Conservation (phyloP, 2,888 invertebrate species). For the Oscheius myriophilus region DNA sequence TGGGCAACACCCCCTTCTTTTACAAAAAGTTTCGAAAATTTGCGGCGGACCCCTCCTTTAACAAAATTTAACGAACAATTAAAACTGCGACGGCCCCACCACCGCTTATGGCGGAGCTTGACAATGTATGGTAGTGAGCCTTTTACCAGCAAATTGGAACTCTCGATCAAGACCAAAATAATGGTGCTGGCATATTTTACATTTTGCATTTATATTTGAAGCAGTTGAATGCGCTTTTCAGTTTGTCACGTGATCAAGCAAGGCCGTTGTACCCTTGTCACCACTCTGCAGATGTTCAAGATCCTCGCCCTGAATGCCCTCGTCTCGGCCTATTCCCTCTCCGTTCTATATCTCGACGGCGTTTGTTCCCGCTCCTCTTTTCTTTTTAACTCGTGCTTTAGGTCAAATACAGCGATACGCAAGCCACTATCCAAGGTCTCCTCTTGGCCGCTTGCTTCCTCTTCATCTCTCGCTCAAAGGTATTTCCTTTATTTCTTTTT, state of each 20-base stretch:
- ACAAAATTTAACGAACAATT: too few species aligned
- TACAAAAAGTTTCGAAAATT: too few species aligned
- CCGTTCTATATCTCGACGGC: conserved; percentile 95
- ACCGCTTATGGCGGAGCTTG: too few species aligned
- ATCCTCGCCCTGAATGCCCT: conserved; percentile 96
- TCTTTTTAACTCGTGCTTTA: not conserved
- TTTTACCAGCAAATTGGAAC: too few species aligned
- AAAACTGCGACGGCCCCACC: too few species aligned
- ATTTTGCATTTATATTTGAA: too few species aligned
- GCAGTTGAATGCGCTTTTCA: too few species aligned
- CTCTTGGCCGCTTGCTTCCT: conserved; percentile 95
- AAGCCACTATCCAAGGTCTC: conserved; percentile 95
- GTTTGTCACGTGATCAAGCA: conserved; percentile 99
- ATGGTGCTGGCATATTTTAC: too few species aligned
- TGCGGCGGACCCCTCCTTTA: too few species aligned
- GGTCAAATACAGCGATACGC: conserved; percentile 85
- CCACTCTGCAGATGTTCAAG: conserved; percentile 99
- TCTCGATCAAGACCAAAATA: too few species aligned
- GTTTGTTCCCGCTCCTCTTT: conserved; percentile 5
- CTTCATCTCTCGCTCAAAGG: conserved; percentile 96
- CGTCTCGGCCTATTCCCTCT: conserved; percentile 94
- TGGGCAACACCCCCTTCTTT: too few species aligned
- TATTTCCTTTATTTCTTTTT: conserved; percentile 70
- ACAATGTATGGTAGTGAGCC: too few species aligned
- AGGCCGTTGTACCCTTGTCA: conserved; percentile 97